Evolutionary conservation across 2,113 vertebrate genomes (phyloP).

Genomic region (Paratilapia polleni): DNA sequence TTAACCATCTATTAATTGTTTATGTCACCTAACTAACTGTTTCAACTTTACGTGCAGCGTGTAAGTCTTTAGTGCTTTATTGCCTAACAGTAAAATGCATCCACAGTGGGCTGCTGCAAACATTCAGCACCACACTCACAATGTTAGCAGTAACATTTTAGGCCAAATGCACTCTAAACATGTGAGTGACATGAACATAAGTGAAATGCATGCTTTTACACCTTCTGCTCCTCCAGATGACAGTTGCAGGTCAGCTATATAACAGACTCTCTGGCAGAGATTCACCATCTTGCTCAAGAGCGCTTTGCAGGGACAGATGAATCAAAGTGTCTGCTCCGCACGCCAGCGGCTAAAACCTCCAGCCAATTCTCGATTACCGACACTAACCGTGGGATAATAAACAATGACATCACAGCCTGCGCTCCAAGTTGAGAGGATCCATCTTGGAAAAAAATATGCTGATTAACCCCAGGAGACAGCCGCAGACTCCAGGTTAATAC

Average conservation of each 20-base stretch:
- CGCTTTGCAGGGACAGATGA: constrained; percentile 37
- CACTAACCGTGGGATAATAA: constrained; percentile 72
- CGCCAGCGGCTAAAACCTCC: constrained; percentile 48
- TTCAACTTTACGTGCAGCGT: background rate
- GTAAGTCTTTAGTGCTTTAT: background rate
- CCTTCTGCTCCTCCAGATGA: background rate
- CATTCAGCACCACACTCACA: background rate
- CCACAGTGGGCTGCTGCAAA: background rate
- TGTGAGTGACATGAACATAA: constrained; percentile 2
- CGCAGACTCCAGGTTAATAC: constrained; percentile 43
- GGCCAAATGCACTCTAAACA: background rate
- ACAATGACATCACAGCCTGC: constrained; percentile 74
- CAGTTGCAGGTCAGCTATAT: constrained; percentile 6
- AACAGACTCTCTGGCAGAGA: constrained; percentile 24
- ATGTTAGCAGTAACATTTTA: background rate
- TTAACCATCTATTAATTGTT: background rate
- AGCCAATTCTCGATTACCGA: constrained; percentile 63
- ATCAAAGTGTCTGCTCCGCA: constrained; percentile 37
- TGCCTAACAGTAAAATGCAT: background rate
- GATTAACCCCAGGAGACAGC: constrained; percentile 79
- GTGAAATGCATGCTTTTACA: background rate
- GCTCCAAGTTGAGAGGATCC: constrained; percentile 54
- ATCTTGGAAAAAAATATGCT: constrained; percentile 64
- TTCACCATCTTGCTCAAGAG: constrained; percentile 25
- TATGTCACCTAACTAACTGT: background rate